Conservation (phyloP, 2,797 vertebrate species). For the Chloroceryle inda region DNA sequence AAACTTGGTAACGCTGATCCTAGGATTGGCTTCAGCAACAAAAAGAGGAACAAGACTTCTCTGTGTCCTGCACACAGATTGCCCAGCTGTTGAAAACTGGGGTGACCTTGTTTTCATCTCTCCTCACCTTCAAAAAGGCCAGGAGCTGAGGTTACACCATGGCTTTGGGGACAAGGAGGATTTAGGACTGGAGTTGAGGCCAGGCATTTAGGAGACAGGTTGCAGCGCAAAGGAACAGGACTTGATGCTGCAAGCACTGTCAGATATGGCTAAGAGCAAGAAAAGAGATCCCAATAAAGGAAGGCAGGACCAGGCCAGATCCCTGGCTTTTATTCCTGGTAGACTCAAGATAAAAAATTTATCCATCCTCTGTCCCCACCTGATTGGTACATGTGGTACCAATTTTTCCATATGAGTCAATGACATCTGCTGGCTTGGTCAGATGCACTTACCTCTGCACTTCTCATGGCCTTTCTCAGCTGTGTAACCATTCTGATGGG, state of each 20-base stretch:
- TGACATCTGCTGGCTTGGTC: not conserved
- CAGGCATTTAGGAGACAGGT: not conserved
- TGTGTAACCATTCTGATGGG: not conserved
- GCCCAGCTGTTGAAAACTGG: not conserved
- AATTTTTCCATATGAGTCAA: not conserved
- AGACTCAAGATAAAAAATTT: not conserved
- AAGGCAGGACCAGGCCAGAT: not conserved
- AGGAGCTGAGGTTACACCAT: not conserved
- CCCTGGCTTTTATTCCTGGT: not conserved
- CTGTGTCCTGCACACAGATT: accelerated
- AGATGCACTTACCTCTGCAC: not conserved
- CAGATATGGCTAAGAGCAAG: not conserved
- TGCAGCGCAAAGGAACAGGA: not conserved
- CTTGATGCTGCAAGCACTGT: not conserved
- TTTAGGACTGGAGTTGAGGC: not conserved
- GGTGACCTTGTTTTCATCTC: not conserved
- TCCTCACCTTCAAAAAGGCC: not conserved
- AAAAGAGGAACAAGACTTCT: not conserved
- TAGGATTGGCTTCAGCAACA: not conserved
- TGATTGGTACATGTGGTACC: not conserved
- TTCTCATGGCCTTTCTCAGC: not conserved
- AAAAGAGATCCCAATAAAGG: not conserved
- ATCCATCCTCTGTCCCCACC: not conserved
- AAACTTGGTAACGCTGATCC: not conserved
- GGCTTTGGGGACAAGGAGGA: not conserved